These are phyloP conservation scores for Microcebus murinus DNA, from an alignment of 2,113 vertebrate genomes.

Conservation along the genomic window DNA sequence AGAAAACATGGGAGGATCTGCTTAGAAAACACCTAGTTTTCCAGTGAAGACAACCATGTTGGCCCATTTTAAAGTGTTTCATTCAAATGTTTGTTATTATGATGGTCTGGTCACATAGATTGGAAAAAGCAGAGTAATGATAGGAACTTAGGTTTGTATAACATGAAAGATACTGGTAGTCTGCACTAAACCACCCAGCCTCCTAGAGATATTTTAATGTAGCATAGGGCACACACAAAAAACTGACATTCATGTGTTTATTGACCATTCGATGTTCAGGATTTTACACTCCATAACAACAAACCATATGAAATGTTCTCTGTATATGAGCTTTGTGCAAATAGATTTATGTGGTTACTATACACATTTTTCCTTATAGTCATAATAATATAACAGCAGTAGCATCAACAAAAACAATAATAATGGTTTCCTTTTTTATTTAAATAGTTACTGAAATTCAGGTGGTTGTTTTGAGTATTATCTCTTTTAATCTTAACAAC, in stretches of 20 bases:
- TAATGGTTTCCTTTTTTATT: not conserved
- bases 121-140: not conserved
- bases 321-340: not conserved
- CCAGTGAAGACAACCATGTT: not conserved
- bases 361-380: not conserved
- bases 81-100: not conserved
- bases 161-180: not conserved
- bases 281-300: not conserved
- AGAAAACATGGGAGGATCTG: not conserved
- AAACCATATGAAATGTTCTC: not conserved
- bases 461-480: not conserved
- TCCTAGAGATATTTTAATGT: not conserved
- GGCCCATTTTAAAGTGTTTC: not conserved
- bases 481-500: not conserved
- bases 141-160: not conserved
- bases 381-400: not conserved
- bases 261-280: not conserved
- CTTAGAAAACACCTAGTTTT: not conserved
- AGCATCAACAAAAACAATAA: not conserved
- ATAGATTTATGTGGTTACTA: not conserved
- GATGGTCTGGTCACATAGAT: not conserved
- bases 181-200: fast-evolving
- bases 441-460: not conserved
- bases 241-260: not conserved
- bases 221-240: not conserved